Conservation (phyloP, 2,113 vertebrate species). For the cattle (Bos taurus) region DNA sequence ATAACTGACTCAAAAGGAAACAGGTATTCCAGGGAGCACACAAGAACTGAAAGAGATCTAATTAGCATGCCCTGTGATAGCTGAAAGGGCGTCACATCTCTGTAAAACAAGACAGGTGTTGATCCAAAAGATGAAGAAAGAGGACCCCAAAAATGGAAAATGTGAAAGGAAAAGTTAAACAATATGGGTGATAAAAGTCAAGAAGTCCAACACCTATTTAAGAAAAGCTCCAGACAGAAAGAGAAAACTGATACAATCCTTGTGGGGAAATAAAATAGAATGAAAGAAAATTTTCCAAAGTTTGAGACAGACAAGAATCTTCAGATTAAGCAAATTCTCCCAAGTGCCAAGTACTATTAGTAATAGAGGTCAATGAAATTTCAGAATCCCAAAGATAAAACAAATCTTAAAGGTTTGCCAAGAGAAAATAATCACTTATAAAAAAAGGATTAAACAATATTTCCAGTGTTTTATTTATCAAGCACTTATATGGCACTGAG, state of each 20-base stretch:
- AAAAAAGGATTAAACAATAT: neutral
- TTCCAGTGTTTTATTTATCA: neutral
- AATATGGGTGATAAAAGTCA: neutral
- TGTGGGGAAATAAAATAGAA: neutral
- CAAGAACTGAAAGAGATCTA: neutral
- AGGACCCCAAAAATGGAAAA: neutral
- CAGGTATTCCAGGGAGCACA: neutral
- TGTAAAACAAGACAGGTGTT: neutral
- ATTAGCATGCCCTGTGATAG: neutral
- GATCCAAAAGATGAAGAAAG: slow-evolving; percentile 34
- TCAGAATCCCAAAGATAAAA: neutral
- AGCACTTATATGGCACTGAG: neutral
- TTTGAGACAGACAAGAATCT: neutral
- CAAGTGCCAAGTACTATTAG: neutral
- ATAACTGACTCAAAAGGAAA: neutral
- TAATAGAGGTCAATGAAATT: neutral
- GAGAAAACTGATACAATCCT: neutral
- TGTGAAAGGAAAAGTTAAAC: neutral
- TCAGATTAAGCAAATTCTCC: neutral
- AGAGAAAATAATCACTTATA: neutral
- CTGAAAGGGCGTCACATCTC: neutral
- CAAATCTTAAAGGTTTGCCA: neutral
- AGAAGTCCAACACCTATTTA: neutral
- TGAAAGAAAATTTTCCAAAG: slow-evolving; percentile 2
- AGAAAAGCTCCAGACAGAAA: neutral